These are phyloP conservation scores for Alouatta palliata DNA, from an alignment of 2,113 vertebrate species.

Conservation along the genomic window DNA sequence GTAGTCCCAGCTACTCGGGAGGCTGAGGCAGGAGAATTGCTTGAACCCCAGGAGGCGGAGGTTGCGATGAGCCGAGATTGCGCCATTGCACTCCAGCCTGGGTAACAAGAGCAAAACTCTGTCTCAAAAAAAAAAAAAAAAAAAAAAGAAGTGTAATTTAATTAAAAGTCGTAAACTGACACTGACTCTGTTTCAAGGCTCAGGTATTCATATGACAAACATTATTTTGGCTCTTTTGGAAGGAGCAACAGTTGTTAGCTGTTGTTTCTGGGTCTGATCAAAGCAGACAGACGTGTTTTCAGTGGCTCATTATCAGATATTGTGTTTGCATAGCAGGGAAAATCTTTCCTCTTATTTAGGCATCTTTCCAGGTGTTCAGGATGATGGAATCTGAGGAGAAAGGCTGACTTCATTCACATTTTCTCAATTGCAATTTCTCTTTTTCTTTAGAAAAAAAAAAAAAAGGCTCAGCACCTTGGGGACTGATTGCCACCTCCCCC, in stretches of 20 bases:
- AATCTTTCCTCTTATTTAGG: not conserved
- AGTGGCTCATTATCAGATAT: not conserved
- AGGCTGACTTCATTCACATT: not conserved
- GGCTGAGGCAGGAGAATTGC: no score
- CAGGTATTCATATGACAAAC: not conserved
- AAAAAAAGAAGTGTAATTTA: not conserved
- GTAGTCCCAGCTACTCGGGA: no score
- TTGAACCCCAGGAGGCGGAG: no score
- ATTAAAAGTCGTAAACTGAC: not conserved
- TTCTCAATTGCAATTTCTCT: not conserved
- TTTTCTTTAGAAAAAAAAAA: not conserved
- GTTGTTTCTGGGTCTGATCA: not conserved
- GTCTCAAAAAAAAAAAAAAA: no score
- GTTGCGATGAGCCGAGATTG: no score
- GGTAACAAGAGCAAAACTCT: no score
- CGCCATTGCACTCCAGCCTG: no score
- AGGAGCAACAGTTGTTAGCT: not conserved
- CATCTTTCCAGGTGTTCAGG: not conserved
- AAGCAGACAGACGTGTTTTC: not conserved
- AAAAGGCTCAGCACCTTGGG: not conserved
- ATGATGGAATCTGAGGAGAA: not conserved
- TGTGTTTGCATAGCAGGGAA: not conserved
- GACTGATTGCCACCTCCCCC: rapidly evolving
- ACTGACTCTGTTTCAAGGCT: not conserved
- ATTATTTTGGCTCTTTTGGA: not conserved